These are phyloP conservation scores for Tetramorium alpestre DNA, from an alignment of 1,140 invertebrate genomes.

Conservation along the genomic window DNA sequence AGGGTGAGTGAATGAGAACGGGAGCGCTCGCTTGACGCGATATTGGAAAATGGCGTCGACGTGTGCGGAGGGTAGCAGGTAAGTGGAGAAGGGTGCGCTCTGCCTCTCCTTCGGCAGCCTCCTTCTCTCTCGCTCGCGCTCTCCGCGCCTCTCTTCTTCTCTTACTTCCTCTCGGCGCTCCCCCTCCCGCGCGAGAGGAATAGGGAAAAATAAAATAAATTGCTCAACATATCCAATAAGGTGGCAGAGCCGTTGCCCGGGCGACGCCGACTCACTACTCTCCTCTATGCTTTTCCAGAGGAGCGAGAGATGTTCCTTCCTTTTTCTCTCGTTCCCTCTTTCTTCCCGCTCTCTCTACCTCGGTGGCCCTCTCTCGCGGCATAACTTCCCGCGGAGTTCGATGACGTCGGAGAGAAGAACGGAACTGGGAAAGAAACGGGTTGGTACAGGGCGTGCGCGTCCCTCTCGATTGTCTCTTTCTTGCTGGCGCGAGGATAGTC, in stretches of 20 bases:
- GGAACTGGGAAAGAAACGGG: slow-evolving; percentile 60
- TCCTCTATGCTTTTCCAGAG: slow-evolving; percentile 74
- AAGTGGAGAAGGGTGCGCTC: slow-evolving; percentile 72
- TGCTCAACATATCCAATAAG: slow-evolving; percentile 86
- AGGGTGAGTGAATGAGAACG: slow-evolving; percentile 67
- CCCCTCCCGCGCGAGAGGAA: slow-evolving; percentile 61
- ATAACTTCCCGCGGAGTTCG: slow-evolving; percentile 65
- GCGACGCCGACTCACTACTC: slow-evolving; percentile 83
- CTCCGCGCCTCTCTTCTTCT: background rate
- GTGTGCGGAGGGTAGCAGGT: slow-evolving; percentile 78
- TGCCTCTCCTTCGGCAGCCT: slow-evolving; percentile 66
- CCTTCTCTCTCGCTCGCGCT: slow-evolving; percentile 63
- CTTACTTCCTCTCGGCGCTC: slow-evolving; percentile 10
- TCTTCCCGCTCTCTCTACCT: slow-evolving; percentile 67
- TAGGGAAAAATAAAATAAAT: slow-evolving; percentile 86
- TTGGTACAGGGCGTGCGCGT: slow-evolving; percentile 53
- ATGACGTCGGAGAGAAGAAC: slow-evolving; percentile 63
- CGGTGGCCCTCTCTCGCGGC: slow-evolving; percentile 59
- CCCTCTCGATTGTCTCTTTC: slow-evolving; percentile 66
- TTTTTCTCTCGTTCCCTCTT: slow-evolving; percentile 48
- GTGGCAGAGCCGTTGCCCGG: slow-evolving; percentile 85
- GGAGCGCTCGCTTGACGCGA: slow-evolving; percentile 80
- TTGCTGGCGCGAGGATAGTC: slow-evolving; percentile 34
- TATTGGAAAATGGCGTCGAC: slow-evolving; percentile 85
- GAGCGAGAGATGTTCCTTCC: slow-evolving; percentile 71